A percentile compares a stretch with the other conserved stretches of the same genome.
phyloP scores from a whole-genome alignment of 2,888 invertebrate genomes.

The Teleiodes luculella region DNA sequence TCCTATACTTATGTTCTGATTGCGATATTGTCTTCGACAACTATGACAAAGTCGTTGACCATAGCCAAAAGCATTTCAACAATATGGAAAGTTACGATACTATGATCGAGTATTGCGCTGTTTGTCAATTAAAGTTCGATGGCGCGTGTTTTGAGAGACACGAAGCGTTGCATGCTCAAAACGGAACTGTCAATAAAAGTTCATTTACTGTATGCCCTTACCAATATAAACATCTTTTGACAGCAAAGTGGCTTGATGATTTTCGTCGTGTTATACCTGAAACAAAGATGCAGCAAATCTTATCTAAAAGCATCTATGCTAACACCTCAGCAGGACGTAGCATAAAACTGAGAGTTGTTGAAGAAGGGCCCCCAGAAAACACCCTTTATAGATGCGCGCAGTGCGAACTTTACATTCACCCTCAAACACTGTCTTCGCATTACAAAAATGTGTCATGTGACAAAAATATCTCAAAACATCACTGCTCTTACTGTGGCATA shows the following conservation, averaged over 20 bases:
- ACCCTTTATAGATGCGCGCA: slow-evolving; percentile 39
- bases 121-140: slow-evolving; percentile 45
- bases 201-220: slow-evolving; percentile 44
- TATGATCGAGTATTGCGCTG: slow-evolving; percentile 32
- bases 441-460: not conserved
- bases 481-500: not conserved
- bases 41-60: slow-evolving; percentile 49
- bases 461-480: not conserved
- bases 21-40: slow-evolving; percentile 41
- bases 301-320: slow-evolving; percentile 38
- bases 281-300: slow-evolving; percentile 32
- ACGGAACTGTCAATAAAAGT: slow-evolving; percentile 23
- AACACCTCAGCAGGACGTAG: slow-evolving; percentile 24
- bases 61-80: slow-evolving; percentile 46
- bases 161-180: slow-evolving; percentile 31
- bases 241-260: slow-evolving; percentile 39
- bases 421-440: slow-evolving; percentile 22
- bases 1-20: slow-evolving; percentile 39
- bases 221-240: slow-evolving; percentile 33
- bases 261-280: slow-evolving; percentile 27
- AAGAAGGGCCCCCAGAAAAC: slow-evolving; percentile 35
- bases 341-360: slow-evolving; percentile 33
- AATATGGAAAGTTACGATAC: slow-evolving; percentile 27
- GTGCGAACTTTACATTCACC: slow-evolving; percentile 30
- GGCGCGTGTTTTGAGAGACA: slow-evolving; percentile 37